phyloP scores from a whole-genome alignment of 2,888 invertebrate species.

The Eurytoma adleriae region DNA sequence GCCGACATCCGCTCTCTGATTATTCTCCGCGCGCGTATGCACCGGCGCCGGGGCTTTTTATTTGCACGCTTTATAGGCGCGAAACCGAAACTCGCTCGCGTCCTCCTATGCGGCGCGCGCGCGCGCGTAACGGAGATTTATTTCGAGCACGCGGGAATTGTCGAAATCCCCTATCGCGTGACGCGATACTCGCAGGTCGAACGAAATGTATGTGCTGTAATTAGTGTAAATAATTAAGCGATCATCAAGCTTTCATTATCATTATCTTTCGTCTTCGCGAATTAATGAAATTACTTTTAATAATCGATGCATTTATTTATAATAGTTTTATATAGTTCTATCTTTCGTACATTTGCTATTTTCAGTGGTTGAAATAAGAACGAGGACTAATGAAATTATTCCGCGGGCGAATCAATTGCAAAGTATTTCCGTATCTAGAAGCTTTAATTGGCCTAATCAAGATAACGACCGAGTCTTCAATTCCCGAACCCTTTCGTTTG shows the following conservation, averaged over 20 bases:
- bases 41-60: background rate
- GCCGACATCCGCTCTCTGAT: slow-evolving; percentile 29
- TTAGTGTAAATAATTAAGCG: background rate
- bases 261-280: too few relatives aligned
- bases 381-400: slow-evolving; percentile 19
- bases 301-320: too few relatives aligned
- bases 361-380: background rate
- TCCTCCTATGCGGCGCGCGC: too few relatives aligned
- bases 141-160: too few relatives aligned
- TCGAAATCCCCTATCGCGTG: too few relatives aligned
- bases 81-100: too few relatives aligned
- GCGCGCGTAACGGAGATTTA: too few relatives aligned
- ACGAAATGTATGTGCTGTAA: background rate
- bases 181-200: too few relatives aligned
- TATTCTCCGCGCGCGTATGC: background rate
- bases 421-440: slow-evolving; percentile 6
- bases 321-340: too few relatives aligned
- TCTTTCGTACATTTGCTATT: too few relatives aligned
- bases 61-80: background rate
- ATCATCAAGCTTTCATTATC: too few relatives aligned
- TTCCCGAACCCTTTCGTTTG: slow-evolving; percentile 28
- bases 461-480: slow-evolving; percentile 22
- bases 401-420: slow-evolving; percentile 1
- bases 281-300: too few relatives aligned
- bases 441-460: slow-evolving; percentile 37